Evolutionary conservation across 2,113 vertebrate species (phyloP).

Genomic region (Oenanthe oenanthe): DNA sequence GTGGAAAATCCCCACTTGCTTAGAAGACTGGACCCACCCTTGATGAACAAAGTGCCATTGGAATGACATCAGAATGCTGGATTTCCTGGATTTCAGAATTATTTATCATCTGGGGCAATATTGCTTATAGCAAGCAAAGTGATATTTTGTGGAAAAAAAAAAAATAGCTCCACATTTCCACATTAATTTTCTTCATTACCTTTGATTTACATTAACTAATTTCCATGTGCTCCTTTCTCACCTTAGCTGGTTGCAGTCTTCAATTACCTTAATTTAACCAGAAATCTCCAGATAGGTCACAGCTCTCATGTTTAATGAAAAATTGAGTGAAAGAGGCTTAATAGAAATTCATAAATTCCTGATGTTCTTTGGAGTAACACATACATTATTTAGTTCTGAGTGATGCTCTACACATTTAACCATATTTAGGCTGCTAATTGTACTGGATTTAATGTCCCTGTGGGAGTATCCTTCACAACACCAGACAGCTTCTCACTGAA

Average conservation of each 20-base stretch:
- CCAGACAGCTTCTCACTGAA: neutral
- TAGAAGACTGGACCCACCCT: neutral
- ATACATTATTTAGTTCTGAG: slow-evolving; percentile 71
- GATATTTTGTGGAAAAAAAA: neutral
- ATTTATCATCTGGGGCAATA: neutral
- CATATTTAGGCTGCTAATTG: slow-evolving; percentile 49
- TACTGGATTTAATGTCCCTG: neutral
- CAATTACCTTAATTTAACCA: slow-evolving; percentile 74
- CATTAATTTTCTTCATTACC: slow-evolving; percentile 58
- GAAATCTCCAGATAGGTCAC: slow-evolving; percentile 73
- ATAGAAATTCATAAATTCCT: slow-evolving; percentile 71
- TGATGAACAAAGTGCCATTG: neutral
- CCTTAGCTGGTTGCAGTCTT: slow-evolving; percentile 51
- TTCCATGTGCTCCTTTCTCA: slow-evolving; percentile 48
- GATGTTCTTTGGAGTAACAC: slow-evolving; percentile 60
- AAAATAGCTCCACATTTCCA: neutral
- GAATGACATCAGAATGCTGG: neutral
- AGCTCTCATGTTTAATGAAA: slow-evolving; percentile 76
- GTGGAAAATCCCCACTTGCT: accelerated
- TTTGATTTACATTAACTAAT: slow-evolving; percentile 60
- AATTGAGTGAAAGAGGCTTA: slow-evolving; percentile 57
- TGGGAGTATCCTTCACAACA: slow-evolving; percentile 2
- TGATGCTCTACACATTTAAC: slow-evolving; percentile 30
- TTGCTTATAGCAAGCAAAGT: neutral
- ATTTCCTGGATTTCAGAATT: neutral